These are phyloP conservation scores for Xiphophorus couchianus DNA, from an alignment of 2,113 vertebrate species.

Conservation along the genomic window DNA sequence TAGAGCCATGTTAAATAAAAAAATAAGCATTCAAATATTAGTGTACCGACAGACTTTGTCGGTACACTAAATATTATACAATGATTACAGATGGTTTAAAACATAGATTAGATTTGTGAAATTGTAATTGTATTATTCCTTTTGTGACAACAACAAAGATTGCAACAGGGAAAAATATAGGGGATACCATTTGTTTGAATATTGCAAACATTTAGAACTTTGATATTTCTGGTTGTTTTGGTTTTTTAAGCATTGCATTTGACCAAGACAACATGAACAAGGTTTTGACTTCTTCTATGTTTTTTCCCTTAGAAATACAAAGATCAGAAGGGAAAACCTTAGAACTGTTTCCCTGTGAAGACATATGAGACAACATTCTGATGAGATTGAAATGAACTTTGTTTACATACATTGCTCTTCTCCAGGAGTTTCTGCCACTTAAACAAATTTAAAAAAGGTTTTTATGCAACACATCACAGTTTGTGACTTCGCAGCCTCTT, in stretches of 20 bases:
- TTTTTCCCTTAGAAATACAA: neutral
- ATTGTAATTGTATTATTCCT: neutral
- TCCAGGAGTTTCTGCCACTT: neutral
- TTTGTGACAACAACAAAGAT: too few relatives aligned
- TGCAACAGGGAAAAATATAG: too few relatives aligned
- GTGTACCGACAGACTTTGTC: neutral
- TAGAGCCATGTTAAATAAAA: neutral
- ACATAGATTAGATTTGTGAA: neutral
- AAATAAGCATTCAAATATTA: neutral
- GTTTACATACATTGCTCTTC: neutral
- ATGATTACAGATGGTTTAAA: neutral
- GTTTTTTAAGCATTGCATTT: neutral
- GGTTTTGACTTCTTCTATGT: neutral
- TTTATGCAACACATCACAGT: neutral
- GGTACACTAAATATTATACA: neutral
- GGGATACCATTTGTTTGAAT: too few relatives aligned
- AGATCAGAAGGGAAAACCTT: neutral
- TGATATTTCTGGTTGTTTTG: too few relatives aligned
- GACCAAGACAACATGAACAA: neutral
- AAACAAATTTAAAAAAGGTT: neutral
- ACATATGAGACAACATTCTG: neutral
- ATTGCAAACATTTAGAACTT: too few relatives aligned
- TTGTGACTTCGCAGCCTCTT: constrained; percentile 13
- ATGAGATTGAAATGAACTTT: neutral
- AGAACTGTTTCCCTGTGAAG: neutral